These are phyloP conservation scores for Psylliodes chrysocephalus DNA, from an alignment of 2,888 invertebrate species.

Conservation along the genomic window DNA sequence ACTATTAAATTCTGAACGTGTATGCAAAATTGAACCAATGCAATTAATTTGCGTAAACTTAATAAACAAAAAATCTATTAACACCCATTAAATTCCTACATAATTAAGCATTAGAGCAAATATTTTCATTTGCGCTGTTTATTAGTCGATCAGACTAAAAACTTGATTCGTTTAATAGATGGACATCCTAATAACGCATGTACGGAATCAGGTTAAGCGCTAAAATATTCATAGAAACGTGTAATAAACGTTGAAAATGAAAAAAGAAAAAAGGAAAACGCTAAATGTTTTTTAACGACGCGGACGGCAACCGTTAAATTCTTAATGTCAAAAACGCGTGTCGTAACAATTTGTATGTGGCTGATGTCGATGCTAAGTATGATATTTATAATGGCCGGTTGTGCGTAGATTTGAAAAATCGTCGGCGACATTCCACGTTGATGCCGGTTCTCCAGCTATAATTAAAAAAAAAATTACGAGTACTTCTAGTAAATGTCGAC, in stretches of 20 bases:
- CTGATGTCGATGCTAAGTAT: conserved; percentile 21
- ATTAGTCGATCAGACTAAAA: conserved; percentile 4
- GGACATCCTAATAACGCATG: conserved; percentile 29
- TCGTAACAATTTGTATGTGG: conserved; percentile 30
- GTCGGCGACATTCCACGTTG: conserved; percentile 20
- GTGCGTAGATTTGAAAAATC: conserved; percentile 25
- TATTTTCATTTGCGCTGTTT: conserved; percentile 2
- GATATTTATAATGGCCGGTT: conserved; percentile 33
- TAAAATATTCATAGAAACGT: conserved; percentile 48
- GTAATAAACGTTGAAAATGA: conserved; percentile 40
- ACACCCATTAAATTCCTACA: not conserved
- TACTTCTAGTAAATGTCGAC: not conserved
- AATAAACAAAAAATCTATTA: not conserved
- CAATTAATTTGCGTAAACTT: not conserved
- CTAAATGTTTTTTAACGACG: conserved; percentile 50
- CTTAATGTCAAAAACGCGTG: conserved; percentile 48
- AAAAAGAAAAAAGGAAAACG: conserved; percentile 46
- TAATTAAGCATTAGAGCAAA: conserved; percentile 7
- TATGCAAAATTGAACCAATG: too few species aligned
- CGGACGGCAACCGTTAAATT: conserved; percentile 41
- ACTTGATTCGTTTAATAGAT: conserved; percentile 3
- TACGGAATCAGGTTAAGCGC: conserved; percentile 40
- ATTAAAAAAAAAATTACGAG: not conserved
- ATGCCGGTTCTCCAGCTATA: not conserved
- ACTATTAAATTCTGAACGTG: too few species aligned